Base-by-base conservation (phyloP, 2,888 invertebrate genomes). In the Platypus cylindrus region DNA sequence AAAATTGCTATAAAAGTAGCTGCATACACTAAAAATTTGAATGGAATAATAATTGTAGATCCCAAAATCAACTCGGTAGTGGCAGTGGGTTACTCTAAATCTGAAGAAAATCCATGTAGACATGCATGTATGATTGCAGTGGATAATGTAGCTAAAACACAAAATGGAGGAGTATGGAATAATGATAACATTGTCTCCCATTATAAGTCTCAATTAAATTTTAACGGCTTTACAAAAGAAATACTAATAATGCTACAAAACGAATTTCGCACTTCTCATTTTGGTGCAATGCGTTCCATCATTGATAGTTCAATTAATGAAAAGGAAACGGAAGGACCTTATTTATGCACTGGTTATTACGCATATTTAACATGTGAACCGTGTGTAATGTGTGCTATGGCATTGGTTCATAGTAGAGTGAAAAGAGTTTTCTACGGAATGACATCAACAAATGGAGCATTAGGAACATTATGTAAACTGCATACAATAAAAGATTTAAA, bases 341-440 rank as follows among this genome's bases (percentile, higher is more conserved):
- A 90, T 58, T 62, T 90, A 30, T 89, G 89, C 61, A 90, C 94
- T 0, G 84, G 84, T 2, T 90, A 85, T 59, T 79, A 86, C 63
- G 62, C 85, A 2, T 94, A 87, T 55, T 57, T 85, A 25, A 71
- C 80, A 0, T 70, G 70, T 40, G 95, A 97, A 57, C 94, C 95
- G 0, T 97, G 97, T 62, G 56, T 85, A 1, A 87, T 95, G 81
- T 97, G 97, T 63, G 70, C 89, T 0, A 97, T 97, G 95, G 94
- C 84, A 0, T 64, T 97, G 34, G 70, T 93, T 0, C 95, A 97
- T 59, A 86, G 90, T n/a, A 67, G 95, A 41, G 77, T 75, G 0
- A 74, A 74, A 33, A 68, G 85, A 37, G 75, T 94, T 2, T 94
- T 93, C 58, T 94, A 79, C 54, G 68, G 73, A 3, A 52, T 64